A percentile compares a stretch with the other conserved stretches of the same genome.
Conservation (phyloP, 2,797 vertebrate species). For the Acanthurus lineatus region DNA sequence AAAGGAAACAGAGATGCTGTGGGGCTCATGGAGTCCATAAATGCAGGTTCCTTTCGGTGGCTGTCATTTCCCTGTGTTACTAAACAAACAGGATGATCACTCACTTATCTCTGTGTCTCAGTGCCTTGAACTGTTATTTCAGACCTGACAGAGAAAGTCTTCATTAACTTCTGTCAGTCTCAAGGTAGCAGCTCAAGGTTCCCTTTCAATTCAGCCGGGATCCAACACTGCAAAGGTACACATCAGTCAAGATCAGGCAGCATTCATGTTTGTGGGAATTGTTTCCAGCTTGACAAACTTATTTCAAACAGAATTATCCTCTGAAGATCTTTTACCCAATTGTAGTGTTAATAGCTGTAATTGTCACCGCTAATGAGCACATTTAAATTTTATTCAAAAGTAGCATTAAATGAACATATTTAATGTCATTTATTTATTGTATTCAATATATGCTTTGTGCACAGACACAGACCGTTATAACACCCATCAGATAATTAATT, state of each 20-base stretch:
- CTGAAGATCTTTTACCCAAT: not conserved
- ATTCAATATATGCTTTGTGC: too few species aligned
- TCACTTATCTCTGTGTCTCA: conserved; percentile 50
- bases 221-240: conserved; percentile 5
- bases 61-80: conserved; percentile 46
- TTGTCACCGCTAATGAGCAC: not conserved
- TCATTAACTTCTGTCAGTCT: conserved; percentile 50
- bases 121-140: conserved; percentile 46
- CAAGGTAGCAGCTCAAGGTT: not conserved
- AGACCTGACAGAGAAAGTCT: conserved; percentile 21
- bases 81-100: conserved; percentile 67
- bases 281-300: not conserved
- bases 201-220: not conserved
- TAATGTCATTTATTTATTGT: too few species aligned
- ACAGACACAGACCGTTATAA: too few species aligned
- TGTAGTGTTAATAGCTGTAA: not conserved
- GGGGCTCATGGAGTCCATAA: conserved; percentile 1
- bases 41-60: conserved; percentile 15
- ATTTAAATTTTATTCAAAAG: too few species aligned
- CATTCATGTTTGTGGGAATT: too few species aligned
- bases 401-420: too few species aligned
- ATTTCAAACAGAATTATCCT: not conserved
- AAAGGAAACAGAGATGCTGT: conserved; percentile 10
- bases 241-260: not conserved
- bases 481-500: too few species aligned